Evolutionary conservation across 2,113 vertebrate species (phyloP).

Genomic region (Cavia porcellus): DNA sequence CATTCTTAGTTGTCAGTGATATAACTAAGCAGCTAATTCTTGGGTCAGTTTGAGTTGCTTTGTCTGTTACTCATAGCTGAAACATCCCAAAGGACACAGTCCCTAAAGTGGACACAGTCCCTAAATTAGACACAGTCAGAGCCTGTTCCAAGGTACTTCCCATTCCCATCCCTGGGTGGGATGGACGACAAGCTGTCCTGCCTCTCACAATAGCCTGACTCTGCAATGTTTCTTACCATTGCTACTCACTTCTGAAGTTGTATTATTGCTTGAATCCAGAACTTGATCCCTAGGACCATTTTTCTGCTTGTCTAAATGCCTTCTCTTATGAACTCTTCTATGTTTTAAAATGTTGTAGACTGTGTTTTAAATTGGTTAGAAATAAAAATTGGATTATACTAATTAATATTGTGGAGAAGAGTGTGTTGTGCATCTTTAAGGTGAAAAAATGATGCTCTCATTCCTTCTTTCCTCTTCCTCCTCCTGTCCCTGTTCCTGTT

Average conservation of each 20-base stretch:
- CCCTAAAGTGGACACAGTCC: too few species aligned
- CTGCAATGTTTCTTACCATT: neutral
- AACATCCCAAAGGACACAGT: neutral
- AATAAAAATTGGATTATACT: slow-evolving; percentile 44
- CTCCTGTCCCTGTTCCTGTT: neutral
- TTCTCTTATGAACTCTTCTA: neutral
- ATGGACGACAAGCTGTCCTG: neutral
- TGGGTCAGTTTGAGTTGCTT: neutral
- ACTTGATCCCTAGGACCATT: neutral
- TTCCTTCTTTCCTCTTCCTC: neutral
- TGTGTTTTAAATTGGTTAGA: slow-evolving; percentile 18
- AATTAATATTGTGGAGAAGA: neutral
- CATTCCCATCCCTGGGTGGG: neutral
- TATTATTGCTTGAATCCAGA: neutral
- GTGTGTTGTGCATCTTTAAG: neutral
- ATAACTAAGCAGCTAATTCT: neutral
- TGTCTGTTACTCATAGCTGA: neutral
- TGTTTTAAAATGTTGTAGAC: slow-evolving; percentile 12
- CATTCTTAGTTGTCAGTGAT: neutral
- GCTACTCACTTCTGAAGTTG: neutral
- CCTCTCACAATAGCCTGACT: neutral
- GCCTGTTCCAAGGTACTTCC: neutral
- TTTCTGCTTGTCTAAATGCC: neutral
- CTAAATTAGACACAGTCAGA: neutral
- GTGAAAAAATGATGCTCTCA: neutral